A percentile compares a stretch with the other conserved stretches of the same genome.
phyloP scores from a whole-genome alignment of 2,797 vertebrate species.

The Hafferia zeledoni region DNA sequence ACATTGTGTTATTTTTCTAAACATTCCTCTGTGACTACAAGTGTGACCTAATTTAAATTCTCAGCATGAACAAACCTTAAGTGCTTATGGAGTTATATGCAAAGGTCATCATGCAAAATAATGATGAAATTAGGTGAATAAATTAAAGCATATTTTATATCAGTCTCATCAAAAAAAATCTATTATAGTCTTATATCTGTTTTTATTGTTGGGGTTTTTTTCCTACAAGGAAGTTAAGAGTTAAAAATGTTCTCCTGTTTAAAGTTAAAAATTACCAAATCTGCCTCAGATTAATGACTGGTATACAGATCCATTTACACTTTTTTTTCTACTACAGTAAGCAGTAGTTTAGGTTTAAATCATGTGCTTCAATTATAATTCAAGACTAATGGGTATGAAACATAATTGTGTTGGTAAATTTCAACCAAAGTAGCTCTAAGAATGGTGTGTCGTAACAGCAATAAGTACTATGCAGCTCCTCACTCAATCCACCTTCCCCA shows the following conservation, averaged over 20 bases:
- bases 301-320: slow-evolving; percentile 24
- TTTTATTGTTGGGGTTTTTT: background rate
- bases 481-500: too few species aligned
- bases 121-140: background rate
- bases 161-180: background rate
- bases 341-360: slow-evolving; percentile 44
- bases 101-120: background rate
- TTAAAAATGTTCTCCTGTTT: slow-evolving; percentile 31
- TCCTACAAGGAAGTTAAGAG: background rate
- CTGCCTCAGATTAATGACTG: slow-evolving; percentile 43
- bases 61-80: background rate
- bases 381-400: background rate
- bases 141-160: background rate
- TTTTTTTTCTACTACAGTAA: slow-evolving; percentile 7
- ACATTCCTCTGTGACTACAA: background rate
- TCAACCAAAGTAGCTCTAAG: too few species aligned
- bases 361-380: slow-evolving; percentile 44
- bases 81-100: background rate
- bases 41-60: background rate
- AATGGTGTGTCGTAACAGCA: too few species aligned
- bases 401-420: too few species aligned
- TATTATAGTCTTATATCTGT: background rate
- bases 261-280: background rate
- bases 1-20: background rate
- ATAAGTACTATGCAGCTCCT: too few species aligned